Evolutionary conservation across 2,113 vertebrate genomes (phyloP), one percentile per base, ranked within the genome.

Genomic region (Dascyllus trimaculatus): DNA sequence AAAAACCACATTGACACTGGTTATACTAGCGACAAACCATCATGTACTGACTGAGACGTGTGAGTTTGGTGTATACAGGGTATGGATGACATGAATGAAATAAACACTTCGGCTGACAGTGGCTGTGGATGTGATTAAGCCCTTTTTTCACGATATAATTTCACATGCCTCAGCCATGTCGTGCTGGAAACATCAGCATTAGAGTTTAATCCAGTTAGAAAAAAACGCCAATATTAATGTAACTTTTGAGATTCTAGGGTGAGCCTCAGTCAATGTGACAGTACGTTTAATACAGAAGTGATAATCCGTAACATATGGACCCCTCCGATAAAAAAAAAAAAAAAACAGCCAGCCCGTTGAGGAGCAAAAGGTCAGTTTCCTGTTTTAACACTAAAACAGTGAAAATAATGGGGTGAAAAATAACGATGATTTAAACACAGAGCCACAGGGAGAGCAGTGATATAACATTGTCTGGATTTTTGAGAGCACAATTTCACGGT

Each of bases 401-500:
- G n/a, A 65, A 78, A 84, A 85, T 82, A 83, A 88, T 80, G 64
- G 40, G 29, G 10, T 3, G 40, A 62, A 77, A 85, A 91, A 71
- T 53, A 78, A 77, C 72, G 18, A 6, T 17, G 68, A 86, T 85
- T 87, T 77, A 76, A 88, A 85, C 75, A 70, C 64, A 56, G 63
- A 32, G 75, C 59, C 79, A 76, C 0, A 5, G 62, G 71, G 24
- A 85, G 60, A 72, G 82, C 74, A 51, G 73, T 46, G 68, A 82
- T 81, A 81, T 18, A 81, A 78, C 86, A 75, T 66, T 78, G 75
- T 86, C 53, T 21, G 82, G 84, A 82, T 73, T 87, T 82, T 82
- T 72, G 49, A 89, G 82, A 87, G 82, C 71, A 81, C 87, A 92
- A 92, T 92, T 92, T 93, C 92, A 93, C 71, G 85, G 64, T 86